A percentile compares a stretch with the other conserved stretches of the same genome.
phyloP scores from a whole-genome alignment of 1,140 invertebrate genomes.

The Saxidomus purpurata region DNA sequence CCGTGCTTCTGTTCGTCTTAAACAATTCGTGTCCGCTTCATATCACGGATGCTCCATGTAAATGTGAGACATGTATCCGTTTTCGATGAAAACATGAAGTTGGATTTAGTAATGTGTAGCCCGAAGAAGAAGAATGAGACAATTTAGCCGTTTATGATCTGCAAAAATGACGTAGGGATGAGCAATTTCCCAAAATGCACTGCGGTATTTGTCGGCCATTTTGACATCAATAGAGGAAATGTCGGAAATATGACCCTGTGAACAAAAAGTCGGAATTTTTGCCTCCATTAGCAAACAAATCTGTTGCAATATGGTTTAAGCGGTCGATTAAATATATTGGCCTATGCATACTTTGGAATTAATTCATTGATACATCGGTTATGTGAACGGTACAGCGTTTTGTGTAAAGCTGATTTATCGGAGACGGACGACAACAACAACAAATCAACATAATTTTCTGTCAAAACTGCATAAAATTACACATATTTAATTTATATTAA shows the following conservation, averaged over 20 bases:
- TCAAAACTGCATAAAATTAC: slow-evolving; percentile 36
- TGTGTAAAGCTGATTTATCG: neutral
- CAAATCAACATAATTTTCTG: slow-evolving; percentile 44
- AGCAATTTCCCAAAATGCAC: slow-evolving; percentile 54
- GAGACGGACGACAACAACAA: slow-evolving; percentile 41
- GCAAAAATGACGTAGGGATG: slow-evolving; percentile 33
- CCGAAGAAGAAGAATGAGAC: neutral
- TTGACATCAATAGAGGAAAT: slow-evolving; percentile 58
- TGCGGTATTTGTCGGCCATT: slow-evolving; percentile 61
- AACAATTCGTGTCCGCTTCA: no score
- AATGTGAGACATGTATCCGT: no score
- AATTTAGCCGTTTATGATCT: neutral
- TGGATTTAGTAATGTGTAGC: no score
- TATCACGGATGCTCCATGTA: no score
- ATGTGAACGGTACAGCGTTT: neutral
- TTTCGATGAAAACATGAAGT: no score
- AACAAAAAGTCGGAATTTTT: slow-evolving; percentile 7
- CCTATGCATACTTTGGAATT: neutral
- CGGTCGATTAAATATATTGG: neutral
- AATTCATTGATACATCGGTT: neutral
- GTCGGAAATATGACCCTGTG: slow-evolving; percentile 46
- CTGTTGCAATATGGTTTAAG: slow-evolving; percentile 10
- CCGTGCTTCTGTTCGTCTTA: no score
- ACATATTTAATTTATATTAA: neutral
- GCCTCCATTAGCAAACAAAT: neutral